These are phyloP conservation scores for Dicentrarchus labrax DNA, from an alignment of 2,113 vertebrate species.

Conservation along the genomic window DNA sequence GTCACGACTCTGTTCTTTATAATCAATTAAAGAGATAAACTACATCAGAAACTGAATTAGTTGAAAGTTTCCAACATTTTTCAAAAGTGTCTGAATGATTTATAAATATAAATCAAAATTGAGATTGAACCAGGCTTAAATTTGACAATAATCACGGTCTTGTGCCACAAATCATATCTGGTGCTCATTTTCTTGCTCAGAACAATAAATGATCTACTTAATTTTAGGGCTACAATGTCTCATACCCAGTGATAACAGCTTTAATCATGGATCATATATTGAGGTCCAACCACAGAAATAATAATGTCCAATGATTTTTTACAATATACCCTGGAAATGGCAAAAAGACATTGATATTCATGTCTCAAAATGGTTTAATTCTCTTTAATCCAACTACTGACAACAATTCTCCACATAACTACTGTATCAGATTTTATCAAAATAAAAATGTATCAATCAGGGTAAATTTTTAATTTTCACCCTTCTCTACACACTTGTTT, in stretches of 20 bases:
- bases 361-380: background rate
- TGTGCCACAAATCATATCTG: background rate
- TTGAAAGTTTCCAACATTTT: conserved; percentile 1
- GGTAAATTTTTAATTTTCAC: background rate
- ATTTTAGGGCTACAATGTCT: background rate
- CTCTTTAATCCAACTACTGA: background rate
- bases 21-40: conserved; percentile 28
- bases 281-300: background rate
- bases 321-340: background rate
- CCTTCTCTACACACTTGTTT: background rate
- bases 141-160: background rate
- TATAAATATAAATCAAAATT: background rate
- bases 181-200: background rate
- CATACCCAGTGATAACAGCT: background rate
- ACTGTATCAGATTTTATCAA: background rate
- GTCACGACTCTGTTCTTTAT: conserved; percentile 16
- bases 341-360: background rate
- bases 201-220: background rate
- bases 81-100: background rate
- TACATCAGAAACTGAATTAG: conserved; percentile 9
- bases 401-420: background rate
- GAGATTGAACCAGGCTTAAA: background rate
- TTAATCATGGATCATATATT: background rate
- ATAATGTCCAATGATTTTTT: background rate
- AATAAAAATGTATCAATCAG: background rate